Base-by-base conservation (phyloP, 2,113 vertebrate species). In the Grus americana region DNA sequence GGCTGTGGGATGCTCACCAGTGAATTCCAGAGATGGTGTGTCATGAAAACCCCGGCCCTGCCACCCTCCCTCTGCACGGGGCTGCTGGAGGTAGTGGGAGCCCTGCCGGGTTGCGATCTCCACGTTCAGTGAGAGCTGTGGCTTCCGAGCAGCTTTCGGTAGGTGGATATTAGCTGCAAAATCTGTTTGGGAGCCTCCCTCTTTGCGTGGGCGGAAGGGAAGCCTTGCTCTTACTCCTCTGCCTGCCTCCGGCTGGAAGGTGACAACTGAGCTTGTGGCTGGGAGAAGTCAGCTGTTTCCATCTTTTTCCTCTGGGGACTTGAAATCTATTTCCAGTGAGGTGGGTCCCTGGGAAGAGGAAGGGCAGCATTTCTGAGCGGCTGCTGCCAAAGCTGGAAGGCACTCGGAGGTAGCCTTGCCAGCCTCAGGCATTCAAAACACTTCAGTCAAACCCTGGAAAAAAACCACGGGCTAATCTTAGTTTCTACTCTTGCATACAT, bases 321-420 rank as follows among this genome's bases (percentile, higher is more conserved):
- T 58, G 63, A 79, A 86, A 67, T 96, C 92, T 94, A 32, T 95
- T 97, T 94, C 59, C 90, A 95, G 90, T 21, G 85, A 91, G 85
- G 67, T 95, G 81, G 81, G 55, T 82, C 85, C 75, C 74, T 93
- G 90, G 88, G 92, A 94, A 83, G 79, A 95, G 71, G 57, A 90
- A 88, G 44, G 63, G 49, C 91, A 87, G 61, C 42, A 42, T 54
- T 86, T 90, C 21, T 17, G n/a, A 73, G 47, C 32, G 80, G 57
- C 24, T 86, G 82, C 52, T 95, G 72, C 71, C 81, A 63, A 52
- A 79, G 47, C 58, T 54, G 32, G 58, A 46, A 92, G 74, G 78
- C 57, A 4, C 30, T 88, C 6, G 12, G 84, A 68, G 23, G 38
- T 59, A 75, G 61, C 55, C 18, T 71, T 84, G 86, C 72, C 86